Conservation (phyloP, 2,888 invertebrate genomes). For the Leucoma salicis region DNA sequence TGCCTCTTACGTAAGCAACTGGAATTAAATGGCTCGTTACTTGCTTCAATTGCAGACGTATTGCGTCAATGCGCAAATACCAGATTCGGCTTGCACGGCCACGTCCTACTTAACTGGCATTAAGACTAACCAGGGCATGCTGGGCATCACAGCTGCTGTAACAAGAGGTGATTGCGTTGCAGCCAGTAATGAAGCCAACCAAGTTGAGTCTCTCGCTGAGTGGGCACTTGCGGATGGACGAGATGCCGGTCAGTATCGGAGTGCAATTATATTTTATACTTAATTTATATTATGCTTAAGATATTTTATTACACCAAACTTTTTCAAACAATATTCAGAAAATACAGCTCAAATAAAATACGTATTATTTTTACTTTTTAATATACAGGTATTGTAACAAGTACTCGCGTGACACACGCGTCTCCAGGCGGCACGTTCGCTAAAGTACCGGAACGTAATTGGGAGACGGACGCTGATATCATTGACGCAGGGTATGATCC, state of each 20-base stretch:
- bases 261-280: too few species aligned
- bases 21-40: too few species aligned
- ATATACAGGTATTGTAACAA: conserved; percentile 84
- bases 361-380: too few species aligned
- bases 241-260: conserved; percentile 46
- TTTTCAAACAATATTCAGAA: too few species aligned
- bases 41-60: conserved; percentile 62
- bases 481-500: conserved; percentile 56
- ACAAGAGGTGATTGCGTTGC: conserved; percentile 81
- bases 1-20: too few species aligned
- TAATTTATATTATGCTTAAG: too few species aligned
- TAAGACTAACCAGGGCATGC: conserved; percentile 83
- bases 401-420: conserved; percentile 88
- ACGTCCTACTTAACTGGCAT: conserved; percentile 86
- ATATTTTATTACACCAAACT: too few species aligned
- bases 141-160: conserved; percentile 85
- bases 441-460: conserved; percentile 75
- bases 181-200: conserved; percentile 73
- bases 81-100: conserved; percentile 87
- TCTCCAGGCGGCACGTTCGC: conserved; percentile 86
- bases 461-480: conserved; percentile 84
- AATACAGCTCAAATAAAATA: too few species aligned
- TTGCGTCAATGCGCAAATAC: conserved; percentile 82
- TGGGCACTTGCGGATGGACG: conserved; percentile 81
- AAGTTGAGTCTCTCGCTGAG: conserved; percentile 83